Evolutionary conservation across 2,888 invertebrate species (phyloP), one percentile per base, ranked within the genome.

Genomic region (Tachystola acroxantha): DNA sequence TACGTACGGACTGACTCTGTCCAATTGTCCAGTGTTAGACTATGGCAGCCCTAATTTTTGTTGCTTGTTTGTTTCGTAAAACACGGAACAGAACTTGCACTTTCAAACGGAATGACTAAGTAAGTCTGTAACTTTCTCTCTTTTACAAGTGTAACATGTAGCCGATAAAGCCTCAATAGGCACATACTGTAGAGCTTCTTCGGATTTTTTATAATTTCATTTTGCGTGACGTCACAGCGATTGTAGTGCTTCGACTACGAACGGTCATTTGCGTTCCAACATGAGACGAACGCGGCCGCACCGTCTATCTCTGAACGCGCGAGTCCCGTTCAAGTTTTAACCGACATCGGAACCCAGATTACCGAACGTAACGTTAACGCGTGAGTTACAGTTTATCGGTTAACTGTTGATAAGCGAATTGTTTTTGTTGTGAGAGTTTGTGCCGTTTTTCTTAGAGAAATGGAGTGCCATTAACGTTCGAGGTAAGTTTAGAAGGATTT

Each of bases 131-230:
- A 74, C 79, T 81, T 80, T 80, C 79, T 70, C 72, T 44, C 37
- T 43, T 46, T 55, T 50, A 46, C 45, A 49, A 48, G 32, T 29
- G 46, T 45, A 56, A 62, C 64, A 62, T 65, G 58, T 61, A 60
- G 57, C 55, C 64, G 53, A 71, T 68, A 64, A 57, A 57, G 58
- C 61, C 65, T 63, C 73, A 66, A 64, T 74, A 65, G 69, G 50
- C 61, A 16, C 16, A 3, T 16, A 64, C 61, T 59, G 57, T 65
- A 64, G 60, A 65, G 72, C 72, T 73, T 73, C 74, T 73, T 67
- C 57, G 40, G 45, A 41, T 48, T 62, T 74, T 77, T 74, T 77
- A 71, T 78, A 76, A 79, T 79, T 80, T 77, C 75, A 77, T 80
- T 78, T 72, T 36, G 50, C 16, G 42, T 68, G 68, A 71, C 79